phyloP scores from a whole-genome alignment of 1,140 invertebrate species.

The Camponotus floridanus region DNA sequence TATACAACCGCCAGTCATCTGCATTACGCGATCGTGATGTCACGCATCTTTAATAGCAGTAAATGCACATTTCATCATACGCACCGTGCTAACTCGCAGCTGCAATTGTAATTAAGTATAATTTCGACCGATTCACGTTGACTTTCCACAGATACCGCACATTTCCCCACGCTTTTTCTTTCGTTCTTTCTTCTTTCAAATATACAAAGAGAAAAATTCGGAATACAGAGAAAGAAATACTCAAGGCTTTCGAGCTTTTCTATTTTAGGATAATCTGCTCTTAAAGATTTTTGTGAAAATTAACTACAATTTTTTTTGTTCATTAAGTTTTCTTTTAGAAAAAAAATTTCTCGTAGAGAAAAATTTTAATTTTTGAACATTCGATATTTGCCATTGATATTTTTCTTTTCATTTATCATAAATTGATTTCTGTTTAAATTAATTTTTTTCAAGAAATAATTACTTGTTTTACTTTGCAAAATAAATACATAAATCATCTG shows the following conservation, averaged over 20 bases:
- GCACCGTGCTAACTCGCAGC: not conserved
- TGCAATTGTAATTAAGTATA: constrained; percentile 3
- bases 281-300: not conserved
- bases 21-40: constrained; percentile 58
- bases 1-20: constrained; percentile 12
- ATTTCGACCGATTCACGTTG: not conserved
- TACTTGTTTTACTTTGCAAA: not conserved
- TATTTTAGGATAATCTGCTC: not conserved
- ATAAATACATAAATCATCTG: not conserved
- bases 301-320: not conserved
- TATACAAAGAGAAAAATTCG: not conserved
- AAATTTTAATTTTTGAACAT: not conserved
- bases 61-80: not conserved
- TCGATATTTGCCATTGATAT: not conserved
- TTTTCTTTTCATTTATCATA: not conserved
- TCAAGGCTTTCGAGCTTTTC: not conserved
- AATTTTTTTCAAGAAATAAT: not conserved
- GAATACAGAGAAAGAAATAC: not conserved
- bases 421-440: not conserved
- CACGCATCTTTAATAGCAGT: constrained; percentile 57
- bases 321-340: not conserved
- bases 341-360: not conserved
- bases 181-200: not conserved
- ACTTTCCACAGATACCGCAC: not conserved
- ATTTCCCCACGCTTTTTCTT: not conserved